Base-by-base conservation (phyloP, 2,888 invertebrate species). In the Beris chalybata region DNA sequence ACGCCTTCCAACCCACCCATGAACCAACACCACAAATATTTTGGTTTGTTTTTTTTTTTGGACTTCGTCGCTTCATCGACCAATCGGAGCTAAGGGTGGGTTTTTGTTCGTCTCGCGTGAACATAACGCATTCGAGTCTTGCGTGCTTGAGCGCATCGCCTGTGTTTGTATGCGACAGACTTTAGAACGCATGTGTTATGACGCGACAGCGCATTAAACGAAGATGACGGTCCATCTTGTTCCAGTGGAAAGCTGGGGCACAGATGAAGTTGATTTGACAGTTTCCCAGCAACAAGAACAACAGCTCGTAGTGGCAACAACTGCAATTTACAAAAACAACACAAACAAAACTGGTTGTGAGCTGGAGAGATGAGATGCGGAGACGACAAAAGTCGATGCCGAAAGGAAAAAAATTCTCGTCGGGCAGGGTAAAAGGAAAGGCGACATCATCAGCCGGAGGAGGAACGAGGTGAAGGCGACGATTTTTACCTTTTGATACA, bases 401-500 rank as follows among this genome's bases (percentile, higher is more conserved):
- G 59, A 61, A 32, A 61, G 61, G 38, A 61, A 61, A 61, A 61
- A 61, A 50, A 12, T 61, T 43, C 50, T 61, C 43, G 32, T 61
- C 38, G 15, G 2, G 13, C 9, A 47, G 32, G 48, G 11, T 50
- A 22, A 11, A 12, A n/a, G 52, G 38, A 52, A 50, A 43, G 38
- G 38, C 61, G 38, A 38, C 38, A 38, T 38, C 38, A 9, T 38
- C 38, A 9, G 38, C 9, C 5, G 38, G 9, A 48, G 61, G 31
- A 44, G 57, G 12, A 47, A 13, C 29, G 43, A 22, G 50, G 38
- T 58, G 58, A 30, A 47, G 15, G 50, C 43, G 50, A 61, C 50
- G 61, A 61, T 61, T 61, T 61, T 32, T 61, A 32, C 52, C 61
- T 61, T 61, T 50, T 32, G 61, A 50, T 61, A 61, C 52, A 50